Evolutionary conservation across 2,797 vertebrate genomes (phyloP).

Genomic region (Podarcis siculus): DNA sequence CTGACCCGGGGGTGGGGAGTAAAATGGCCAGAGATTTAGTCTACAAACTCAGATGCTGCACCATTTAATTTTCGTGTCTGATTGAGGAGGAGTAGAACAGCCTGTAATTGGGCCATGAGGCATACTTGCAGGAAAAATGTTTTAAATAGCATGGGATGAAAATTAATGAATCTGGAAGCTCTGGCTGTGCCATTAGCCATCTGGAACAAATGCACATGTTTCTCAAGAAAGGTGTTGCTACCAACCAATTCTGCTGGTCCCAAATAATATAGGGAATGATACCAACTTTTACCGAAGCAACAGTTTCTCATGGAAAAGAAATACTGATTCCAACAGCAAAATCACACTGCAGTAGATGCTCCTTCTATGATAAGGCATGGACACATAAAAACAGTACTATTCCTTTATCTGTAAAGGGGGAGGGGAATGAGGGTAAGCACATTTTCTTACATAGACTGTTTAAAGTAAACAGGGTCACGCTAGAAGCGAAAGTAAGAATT

Average conservation of each 20-base stretch:
- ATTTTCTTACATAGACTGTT: neutral
- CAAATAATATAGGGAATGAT: neutral
- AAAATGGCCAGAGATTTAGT: slow-evolving; percentile 18
- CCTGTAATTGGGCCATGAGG: slow-evolving; percentile 63
- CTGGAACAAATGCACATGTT: neutral
- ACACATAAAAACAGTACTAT: neutral
- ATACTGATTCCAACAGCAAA: neutral
- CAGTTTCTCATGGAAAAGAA: neutral
- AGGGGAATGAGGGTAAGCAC: neutral
- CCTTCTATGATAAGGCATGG: neutral
- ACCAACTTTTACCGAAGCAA: neutral
- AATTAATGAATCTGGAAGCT: slow-evolving; percentile 47
- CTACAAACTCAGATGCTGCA: slow-evolving; percentile 40
- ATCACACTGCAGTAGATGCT: neutral
- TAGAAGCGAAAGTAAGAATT: too few relatives aligned
- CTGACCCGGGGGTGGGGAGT: slow-evolving; percentile 26
- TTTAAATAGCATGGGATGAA: slow-evolving; percentile 54
- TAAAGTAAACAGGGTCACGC: too few relatives aligned
- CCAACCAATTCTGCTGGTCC: neutral
- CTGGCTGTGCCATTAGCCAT: slow-evolving; percentile 6
- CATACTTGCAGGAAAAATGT: slow-evolving; percentile 50
- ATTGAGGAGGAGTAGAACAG: slow-evolving; percentile 42
- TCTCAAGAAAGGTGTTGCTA: neutral
- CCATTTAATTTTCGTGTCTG: slow-evolving; percentile 69
- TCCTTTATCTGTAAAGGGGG: neutral